Evolutionary conservation across 1,140 invertebrate genomes (phyloP), one percentile per base, ranked within the genome.

Genomic region (Mizuhopecten yessoensis): DNA sequence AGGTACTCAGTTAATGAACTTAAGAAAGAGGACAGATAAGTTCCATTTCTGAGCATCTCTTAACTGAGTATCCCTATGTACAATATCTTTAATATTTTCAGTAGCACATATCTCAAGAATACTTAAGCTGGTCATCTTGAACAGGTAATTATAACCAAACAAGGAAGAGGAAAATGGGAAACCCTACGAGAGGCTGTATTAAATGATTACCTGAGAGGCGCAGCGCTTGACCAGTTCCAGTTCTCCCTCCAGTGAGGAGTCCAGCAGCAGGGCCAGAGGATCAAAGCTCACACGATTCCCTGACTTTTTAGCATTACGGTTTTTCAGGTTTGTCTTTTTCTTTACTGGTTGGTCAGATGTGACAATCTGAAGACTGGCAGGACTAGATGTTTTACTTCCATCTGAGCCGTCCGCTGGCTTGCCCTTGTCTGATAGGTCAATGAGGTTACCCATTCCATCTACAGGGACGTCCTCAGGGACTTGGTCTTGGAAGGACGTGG

Each of bases 181-280:
- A n/a, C n/a, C n/a, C n/a, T n/a, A n/a, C n/a, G n/a, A n/a, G 42
- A 45, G 42, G 42, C 17, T 45, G 42, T 45, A 45, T 45, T 20
- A 15, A 15, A 33, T 13, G 0, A 92, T 94, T 87, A 99, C 99
- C 97, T 99, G 98, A 95, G 98, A 97, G 34, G 99, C 98, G 75
- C 99, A 99, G 96, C 98, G 99, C 96, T 98, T 98, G 1, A 99
- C 99, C 87, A 99, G 97, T 95, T 99, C 99, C 93, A 99, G 97
- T 97, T 99, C 99, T 34, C 99, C 99, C 97, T 99, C 99, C 87
- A 99, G 97, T 94, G 99, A 99, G 34, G 99, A 99, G 96, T 99
- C 99, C 92, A 99, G 97, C 15, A 99, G 97, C 34, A 99, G 97
- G 3, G 99, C 99, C 89, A 99, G 97, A 15, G 99, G 99, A 97